phyloP scores from a whole-genome alignment of 2,797 vertebrate species.

The Tachyglossus aculeatus region DNA sequence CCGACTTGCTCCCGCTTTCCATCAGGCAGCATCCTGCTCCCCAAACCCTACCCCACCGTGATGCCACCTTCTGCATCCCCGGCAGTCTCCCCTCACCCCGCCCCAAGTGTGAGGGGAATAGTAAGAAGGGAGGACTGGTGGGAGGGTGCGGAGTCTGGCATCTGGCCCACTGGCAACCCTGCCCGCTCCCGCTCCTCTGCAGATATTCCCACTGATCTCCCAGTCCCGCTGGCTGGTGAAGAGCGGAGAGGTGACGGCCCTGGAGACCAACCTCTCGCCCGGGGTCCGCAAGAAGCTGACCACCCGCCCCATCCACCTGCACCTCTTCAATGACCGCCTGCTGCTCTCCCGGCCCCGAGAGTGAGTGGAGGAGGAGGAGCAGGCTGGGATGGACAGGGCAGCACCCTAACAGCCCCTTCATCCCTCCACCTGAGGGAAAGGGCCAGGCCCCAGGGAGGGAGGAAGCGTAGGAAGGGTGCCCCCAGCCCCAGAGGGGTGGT shows the following conservation, averaged over 20 bases:
- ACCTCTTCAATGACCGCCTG: constrained; percentile 96
- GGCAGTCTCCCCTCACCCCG: not conserved
- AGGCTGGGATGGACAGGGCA: too few species aligned
- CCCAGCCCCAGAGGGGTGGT: not conserved
- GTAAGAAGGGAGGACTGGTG: too few species aligned
- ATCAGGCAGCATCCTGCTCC: rapidly evolving
- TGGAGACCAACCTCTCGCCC: constrained; percentile 72
- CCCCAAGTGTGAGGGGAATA: not conserved
- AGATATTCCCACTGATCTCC: constrained; percentile 96
- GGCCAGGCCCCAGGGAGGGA: not conserved
- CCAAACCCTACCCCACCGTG: rapidly evolving
- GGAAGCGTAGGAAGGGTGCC: not conserved
- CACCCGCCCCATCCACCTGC: constrained; percentile 86
- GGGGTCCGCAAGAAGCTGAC: constrained; percentile 85
- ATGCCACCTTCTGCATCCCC: rapidly evolving
- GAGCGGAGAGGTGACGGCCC: constrained; percentile 79
- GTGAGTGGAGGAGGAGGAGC: constrained; percentile 76
- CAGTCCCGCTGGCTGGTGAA: constrained; percentile 91
- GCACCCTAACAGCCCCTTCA: too few species aligned
- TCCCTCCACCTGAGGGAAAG: too few species aligned
- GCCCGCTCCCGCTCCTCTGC: not conserved
- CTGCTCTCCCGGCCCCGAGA: constrained; percentile 91
- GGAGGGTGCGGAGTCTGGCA: too few species aligned
- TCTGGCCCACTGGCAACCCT: too few species aligned
- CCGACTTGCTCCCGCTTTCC: not conserved